Evolutionary conservation across 37 sponge, comb jelly and placozoan species (phyloP).

Genomic region (Agelas oroides): DNA sequence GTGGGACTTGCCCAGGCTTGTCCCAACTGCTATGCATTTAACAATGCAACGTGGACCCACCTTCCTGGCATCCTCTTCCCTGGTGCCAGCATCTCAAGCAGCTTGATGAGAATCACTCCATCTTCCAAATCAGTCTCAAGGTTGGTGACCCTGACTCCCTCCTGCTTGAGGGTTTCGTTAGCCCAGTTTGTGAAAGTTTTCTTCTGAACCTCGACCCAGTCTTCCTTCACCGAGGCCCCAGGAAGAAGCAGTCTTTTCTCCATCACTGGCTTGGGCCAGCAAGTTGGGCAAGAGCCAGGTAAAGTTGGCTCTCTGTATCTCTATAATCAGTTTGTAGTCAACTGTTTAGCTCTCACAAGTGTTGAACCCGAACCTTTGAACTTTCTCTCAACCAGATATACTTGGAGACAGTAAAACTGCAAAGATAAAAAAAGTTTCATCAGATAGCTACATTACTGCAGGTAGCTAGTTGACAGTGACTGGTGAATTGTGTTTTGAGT

Average conservation of each 20-base stretch:
- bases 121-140: conserved; percentile 77
- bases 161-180: conserved; percentile 59
- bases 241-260: not conserved
- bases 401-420: no score
- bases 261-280: not conserved
- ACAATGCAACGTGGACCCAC: not conserved
- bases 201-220: conserved; percentile 88
- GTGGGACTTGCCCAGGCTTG: no score
- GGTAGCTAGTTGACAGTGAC: no score
- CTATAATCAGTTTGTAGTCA: no score
- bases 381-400: no score
- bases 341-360: no score
- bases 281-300: not conserved
- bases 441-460: no score
- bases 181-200: conserved; percentile 79
- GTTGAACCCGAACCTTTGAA: no score
- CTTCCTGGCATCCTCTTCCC: conserved; percentile 69
- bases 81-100: conserved; percentile 78
- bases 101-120: conserved; percentile 81
- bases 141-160: conserved; percentile 57
- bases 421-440: no score
- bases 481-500: no score
- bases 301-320: not conserved
- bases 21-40: no score
- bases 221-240: no score